Evolutionary conservation across 1,140 invertebrate species (phyloP).

Genomic region (Anoplolepis gracilipes): DNA sequence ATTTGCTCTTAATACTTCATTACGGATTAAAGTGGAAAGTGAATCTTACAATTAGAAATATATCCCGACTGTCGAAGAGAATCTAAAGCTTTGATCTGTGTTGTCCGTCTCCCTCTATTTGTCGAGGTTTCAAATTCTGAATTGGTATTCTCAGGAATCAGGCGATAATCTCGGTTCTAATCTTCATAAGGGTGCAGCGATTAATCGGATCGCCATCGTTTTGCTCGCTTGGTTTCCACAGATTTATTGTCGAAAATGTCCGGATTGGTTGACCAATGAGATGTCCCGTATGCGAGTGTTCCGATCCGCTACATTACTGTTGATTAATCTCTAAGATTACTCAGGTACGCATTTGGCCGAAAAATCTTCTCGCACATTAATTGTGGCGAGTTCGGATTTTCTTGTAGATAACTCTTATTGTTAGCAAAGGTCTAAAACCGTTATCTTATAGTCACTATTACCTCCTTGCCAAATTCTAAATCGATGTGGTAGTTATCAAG

Average conservation of each 20-base stretch:
- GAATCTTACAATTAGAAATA: conserved; percentile 1
- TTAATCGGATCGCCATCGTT: conserved; percentile 13
- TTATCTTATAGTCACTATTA: conserved; percentile 41
- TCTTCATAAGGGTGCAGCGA: not conserved
- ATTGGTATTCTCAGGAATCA: conserved; percentile 38
- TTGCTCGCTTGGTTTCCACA: conserved; percentile 16
- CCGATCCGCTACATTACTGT: conserved; percentile 35
- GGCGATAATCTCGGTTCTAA: conserved; percentile 55
- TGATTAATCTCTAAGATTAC: conserved; percentile 47
- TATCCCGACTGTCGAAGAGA: conserved; percentile 34
- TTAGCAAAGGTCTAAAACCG: conserved; percentile 23
- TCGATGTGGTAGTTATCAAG: conserved; percentile 63
- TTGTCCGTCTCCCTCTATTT: conserved; percentile 31
- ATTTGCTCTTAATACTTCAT: not conserved
- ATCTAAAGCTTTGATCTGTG: not conserved
- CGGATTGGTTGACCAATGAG: conserved; percentile 37
- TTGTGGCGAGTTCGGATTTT: conserved; percentile 22
- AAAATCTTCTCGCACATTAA: conserved; percentile 26
- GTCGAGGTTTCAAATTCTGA: conserved; percentile 51
- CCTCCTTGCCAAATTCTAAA: conserved; percentile 73
- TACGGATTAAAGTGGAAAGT: not conserved
- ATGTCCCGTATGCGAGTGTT: conserved; percentile 27
- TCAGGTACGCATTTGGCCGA: conserved; percentile 27
- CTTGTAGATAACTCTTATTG: conserved; percentile 30
- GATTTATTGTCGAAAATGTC: conserved; percentile 55